Base-by-base conservation (phyloP, 2,888 invertebrate species). In the Girardia tigrina region DNA sequence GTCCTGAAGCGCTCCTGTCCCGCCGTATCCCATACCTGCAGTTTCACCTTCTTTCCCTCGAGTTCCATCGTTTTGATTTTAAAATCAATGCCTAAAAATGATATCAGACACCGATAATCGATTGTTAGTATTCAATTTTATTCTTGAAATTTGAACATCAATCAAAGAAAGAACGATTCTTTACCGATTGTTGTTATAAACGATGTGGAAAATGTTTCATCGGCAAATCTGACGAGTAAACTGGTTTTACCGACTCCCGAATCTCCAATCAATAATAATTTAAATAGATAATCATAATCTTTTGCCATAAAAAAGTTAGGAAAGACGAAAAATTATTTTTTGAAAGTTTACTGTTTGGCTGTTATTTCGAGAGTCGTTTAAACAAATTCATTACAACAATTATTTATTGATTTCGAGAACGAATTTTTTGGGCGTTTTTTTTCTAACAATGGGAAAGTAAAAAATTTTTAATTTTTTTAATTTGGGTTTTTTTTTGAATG, bases 211-310 rank as follows among this genome's bases (percentile, higher is more conserved):
- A 56, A 56, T 56, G 56, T 56, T 56, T 56, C 56, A 56, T 56
- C 56, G n/a, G 56, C 56, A 16, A 56, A 56, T 56, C 56, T 56
- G 56, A 56, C 56, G 23, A 56, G 56, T 56, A 56, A 56, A 56
- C 56, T 56, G 8, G 56, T 56, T 56, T 56, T 56, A 2, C 56
- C 56, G 23, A 56, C 56, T 12, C 56, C 56, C n/a, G 56, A 56
- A 56, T 56, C 56, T 20, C 56, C 56, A 56, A 56, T 56, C 23
- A 56, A 56, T 16, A 56, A 56, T 56, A 56, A n/a, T 16, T 56
- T 56, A 56, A 56, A 56, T 56, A 56, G 23, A n/a, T 56, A 56
- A 56, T 56, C 56, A 16, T 56, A 56, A 56, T 56, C 56, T 56
- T 56, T 56, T 56, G 56, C 4, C 56, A 56, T 56, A 20, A n/a